Base-by-base conservation (phyloP, 2,797 vertebrate genomes). In the Lepus oiostolus region DNA sequence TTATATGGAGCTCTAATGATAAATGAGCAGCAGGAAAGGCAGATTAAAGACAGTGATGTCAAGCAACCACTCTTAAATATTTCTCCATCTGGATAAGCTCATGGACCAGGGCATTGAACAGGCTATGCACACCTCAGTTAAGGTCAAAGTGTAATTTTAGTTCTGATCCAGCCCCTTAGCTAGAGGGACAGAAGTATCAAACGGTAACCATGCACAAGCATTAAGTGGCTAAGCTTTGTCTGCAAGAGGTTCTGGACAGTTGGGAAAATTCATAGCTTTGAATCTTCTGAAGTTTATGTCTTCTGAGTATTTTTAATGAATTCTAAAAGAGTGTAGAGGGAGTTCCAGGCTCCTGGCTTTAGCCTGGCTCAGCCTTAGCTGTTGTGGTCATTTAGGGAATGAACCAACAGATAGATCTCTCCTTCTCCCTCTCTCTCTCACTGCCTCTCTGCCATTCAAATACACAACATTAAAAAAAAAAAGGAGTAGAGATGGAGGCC, bases 231-330 rank as follows among this genome's bases (percentile, higher is more conserved):
- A 63, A 8, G 74, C 38, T 77, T 83, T 95, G 81, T 92, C 70
- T 88, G 19, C 1, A 14, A n/a, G 35, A 86, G 60, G 54, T 42
- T 75, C 42, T 91, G 72, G 47, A n/a, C 22, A 87, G 42, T 26
- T 79, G 75, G 30, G 47, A 14, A 90, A 85, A 80, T 67, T 28
- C 47, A 63, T 38, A 85, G 77, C n/a, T 72, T 81, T 81, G 63
- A 32, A 38, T 90, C 65, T 93, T 54, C 71, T 9, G 35, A 12
- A 75, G 75, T 95, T 95, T 92, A 83, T 30, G 71, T 76, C 47
- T 84, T 93, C 74, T 11, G 88, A 63, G 58, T 95, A 30, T 77
- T 96, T 82, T 70, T 94, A 94, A 91, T 76, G 62, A 77, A 89
- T 87, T 62, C 50, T 17, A 54, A 86, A 93, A 79, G 50, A n/a